Evolutionary conservation across 2,113 vertebrate species (phyloP).

Genomic region (Brachypteracias leptosomus): DNA sequence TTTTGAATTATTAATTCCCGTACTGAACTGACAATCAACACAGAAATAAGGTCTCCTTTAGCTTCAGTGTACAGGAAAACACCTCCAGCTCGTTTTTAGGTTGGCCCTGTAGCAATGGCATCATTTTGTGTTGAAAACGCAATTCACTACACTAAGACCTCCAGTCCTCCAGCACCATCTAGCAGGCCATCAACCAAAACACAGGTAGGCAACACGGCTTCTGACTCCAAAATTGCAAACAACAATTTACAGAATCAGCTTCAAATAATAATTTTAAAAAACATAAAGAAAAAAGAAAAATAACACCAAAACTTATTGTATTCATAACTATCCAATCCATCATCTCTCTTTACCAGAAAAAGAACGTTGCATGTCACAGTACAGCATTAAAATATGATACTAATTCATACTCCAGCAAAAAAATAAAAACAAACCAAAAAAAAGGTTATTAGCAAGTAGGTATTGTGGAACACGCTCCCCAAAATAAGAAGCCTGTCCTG

Average conservation of each 20-base stretch:
- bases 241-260: accelerated
- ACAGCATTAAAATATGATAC: neutral
- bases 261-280: neutral
- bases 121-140: neutral
- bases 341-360: neutral
- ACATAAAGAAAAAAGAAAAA: neutral
- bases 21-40: accelerated
- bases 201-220: neutral
- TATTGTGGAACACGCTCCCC: neutral
- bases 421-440: no score
- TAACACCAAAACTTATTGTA: neutral
- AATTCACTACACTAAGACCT: neutral
- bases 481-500: neutral
- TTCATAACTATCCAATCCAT: neutral
- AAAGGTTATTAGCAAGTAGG: neutral
- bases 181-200: neutral
- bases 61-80: neutral
- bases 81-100: neutral
- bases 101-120: neutral
- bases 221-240: neutral
- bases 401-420: neutral
- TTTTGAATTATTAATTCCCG: neutral
- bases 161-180: slow-evolving; percentile 30
- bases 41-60: neutral
- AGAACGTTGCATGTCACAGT: neutral